These are phyloP conservation scores for Tribolium madens DNA, from an alignment of 1,140 invertebrate genomes.

Conservation along the genomic window DNA sequence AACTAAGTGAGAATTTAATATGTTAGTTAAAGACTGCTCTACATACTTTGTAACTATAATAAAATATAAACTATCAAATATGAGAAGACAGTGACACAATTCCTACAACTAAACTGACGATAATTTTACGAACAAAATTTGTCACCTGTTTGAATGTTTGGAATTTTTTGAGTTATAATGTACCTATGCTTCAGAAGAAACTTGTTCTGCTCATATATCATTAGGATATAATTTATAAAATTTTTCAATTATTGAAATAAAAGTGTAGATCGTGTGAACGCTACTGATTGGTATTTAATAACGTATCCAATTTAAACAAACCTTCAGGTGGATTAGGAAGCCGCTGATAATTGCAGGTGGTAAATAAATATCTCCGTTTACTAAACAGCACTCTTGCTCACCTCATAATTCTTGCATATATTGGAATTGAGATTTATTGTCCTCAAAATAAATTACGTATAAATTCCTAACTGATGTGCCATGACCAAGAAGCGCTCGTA, in stretches of 20 bases:
- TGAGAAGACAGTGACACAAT: no score
- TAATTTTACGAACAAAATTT: no score
- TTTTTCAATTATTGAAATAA: neutral
- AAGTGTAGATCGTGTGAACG: neutral
- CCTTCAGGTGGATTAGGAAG: conserved; percentile 8
- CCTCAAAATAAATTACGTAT: conserved; percentile 17
- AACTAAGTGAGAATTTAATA: neutral
- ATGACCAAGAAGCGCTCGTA: neutral
- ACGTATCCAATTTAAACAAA: conserved; percentile 4
- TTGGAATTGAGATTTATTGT: conserved; percentile 33
- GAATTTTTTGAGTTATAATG: no score
- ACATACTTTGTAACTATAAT: no score
- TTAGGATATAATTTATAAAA: neutral
- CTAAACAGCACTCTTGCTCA: conserved; percentile 2
- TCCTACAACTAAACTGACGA: no score
- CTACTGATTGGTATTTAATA: conserved; percentile 5
- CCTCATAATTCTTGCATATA: conserved; percentile 13
- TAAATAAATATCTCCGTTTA: conserved; percentile 25
- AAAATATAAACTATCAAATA: no score
- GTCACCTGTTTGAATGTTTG: no score
- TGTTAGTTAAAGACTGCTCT: neutral
- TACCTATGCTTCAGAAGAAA: no score
- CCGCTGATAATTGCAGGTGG: neutral
- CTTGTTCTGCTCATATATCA: no score
- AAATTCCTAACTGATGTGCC: conserved; percentile 26